Evolutionary conservation across 2,113 vertebrate species (phyloP).

Genomic region (Elephas maximus): DNA sequence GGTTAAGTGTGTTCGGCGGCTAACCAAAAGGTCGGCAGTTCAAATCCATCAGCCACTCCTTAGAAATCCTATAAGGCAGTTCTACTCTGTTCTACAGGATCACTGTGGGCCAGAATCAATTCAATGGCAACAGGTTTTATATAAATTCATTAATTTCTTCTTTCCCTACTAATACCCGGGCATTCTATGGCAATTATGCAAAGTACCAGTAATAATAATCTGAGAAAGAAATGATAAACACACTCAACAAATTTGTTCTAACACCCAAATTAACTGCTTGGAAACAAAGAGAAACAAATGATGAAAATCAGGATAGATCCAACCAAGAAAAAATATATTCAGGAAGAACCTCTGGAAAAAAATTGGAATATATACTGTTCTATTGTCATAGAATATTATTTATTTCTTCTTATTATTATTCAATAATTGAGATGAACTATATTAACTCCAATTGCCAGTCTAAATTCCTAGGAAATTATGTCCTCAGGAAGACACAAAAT

Average conservation of each 20-base stretch:
- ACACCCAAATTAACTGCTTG: neutral
- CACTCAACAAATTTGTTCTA: neutral
- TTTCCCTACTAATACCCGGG: neutral
- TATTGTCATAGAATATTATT: neutral
- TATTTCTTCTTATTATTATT: neutral
- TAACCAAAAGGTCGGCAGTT: no score
- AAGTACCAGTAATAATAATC: neutral
- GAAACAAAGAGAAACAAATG: neutral
- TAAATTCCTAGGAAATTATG: constrained; percentile 27
- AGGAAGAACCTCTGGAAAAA: neutral
- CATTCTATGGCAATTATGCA: neutral
- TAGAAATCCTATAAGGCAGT: no score
- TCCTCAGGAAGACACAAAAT: neutral
- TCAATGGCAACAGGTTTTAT: neutral
- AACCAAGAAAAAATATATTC: constrained; percentile 15
- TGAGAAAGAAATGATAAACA: neutral
- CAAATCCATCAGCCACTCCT: no score
- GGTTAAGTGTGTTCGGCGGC: no score
- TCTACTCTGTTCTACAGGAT: no score
- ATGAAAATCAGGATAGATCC: constrained; percentile 17
- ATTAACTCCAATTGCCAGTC: neutral
- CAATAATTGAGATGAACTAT: constrained; percentile 36
- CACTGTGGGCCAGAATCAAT: no score
- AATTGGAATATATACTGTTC: neutral
- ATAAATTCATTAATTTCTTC: neutral